Conservation (phyloP, 1,140 invertebrate genomes). For the Drosophila bocki region DNA sequence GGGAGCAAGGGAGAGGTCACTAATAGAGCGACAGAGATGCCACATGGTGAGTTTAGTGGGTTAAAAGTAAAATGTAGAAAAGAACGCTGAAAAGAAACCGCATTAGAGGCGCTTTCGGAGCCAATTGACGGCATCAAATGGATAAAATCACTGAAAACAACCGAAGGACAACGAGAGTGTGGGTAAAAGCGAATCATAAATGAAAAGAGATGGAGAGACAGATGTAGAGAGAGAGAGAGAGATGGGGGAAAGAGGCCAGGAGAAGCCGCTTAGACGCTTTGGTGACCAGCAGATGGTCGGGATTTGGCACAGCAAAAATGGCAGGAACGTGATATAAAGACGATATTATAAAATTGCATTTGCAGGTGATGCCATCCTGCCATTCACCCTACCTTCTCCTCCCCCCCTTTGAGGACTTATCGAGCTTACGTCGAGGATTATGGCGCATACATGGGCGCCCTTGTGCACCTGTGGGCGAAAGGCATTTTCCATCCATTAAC, state of each 20-base stretch:
- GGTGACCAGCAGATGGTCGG: conserved; percentile 21
- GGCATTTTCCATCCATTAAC: conserved; percentile 14
- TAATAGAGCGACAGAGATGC: background rate
- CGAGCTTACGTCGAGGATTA: conserved; percentile 22
- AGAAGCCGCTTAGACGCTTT: conserved; percentile 42
- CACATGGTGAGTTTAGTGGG: conserved; percentile 5
- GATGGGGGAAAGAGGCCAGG: background rate
- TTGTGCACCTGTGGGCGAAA: background rate
- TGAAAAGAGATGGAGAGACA: background rate
- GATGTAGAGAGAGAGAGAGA: background rate
- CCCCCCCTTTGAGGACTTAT: background rate
- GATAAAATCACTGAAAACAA: conserved; percentile 50
- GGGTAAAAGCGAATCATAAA: conserved; percentile 20
- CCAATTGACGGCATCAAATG: conserved; percentile 53
- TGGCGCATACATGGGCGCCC: conserved; percentile 7
- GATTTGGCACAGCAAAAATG: conserved; percentile 20
- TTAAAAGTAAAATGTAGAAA: background rate
- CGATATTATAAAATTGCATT: conserved; percentile 32
- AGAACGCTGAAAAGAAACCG: conserved; percentile 12
- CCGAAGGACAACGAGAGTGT: background rate
- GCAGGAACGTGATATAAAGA: conserved; percentile 16
- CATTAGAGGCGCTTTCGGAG: conserved; percentile 49
- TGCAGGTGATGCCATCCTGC: background rate
- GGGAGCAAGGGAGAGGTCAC: background rate
- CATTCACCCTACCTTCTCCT: background rate